Evolutionary conservation across 2,113 vertebrate genomes (phyloP).

Genomic region (Leptocoma aspasia): DNA sequence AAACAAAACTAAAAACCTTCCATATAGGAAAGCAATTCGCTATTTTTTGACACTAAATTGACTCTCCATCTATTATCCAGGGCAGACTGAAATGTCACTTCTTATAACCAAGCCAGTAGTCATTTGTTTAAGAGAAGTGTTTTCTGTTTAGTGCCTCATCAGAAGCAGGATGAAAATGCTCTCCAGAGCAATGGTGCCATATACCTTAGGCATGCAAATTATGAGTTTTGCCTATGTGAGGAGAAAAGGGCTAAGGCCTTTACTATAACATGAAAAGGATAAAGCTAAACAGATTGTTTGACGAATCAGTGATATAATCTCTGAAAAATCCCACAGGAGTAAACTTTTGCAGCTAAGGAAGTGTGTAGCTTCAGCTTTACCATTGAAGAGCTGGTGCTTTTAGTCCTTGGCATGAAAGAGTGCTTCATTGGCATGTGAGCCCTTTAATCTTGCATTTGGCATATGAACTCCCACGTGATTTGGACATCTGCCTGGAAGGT

Average conservation of each 20-base stretch:
- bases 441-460: conserved; percentile 26
- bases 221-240: not conserved
- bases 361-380: not conserved
- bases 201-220: not conserved
- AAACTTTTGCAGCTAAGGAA: not conserved
- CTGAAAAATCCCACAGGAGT: not conserved
- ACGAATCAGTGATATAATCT: not conserved
- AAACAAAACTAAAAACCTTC: conserved; percentile 18
- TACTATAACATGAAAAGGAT: not conserved
- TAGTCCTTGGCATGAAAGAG: not conserved
- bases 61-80: not conserved
- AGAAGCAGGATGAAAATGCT: not conserved
- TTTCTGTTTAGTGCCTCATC: not conserved
- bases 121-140: not conserved
- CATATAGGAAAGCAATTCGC: not conserved
- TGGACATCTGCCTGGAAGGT: conserved; percentile 48
- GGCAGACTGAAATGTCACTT: conserved; percentile 1
- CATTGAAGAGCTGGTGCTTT: not conserved
- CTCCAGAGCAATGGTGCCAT: not conserved
- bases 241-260: not conserved
- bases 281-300: not conserved
- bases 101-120: not conserved
- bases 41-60: conserved; percentile 1
- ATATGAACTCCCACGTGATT: not conserved
- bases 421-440: conserved; percentile 26